Conservation (phyloP, 2,113 vertebrate species). For the Ophthalmolycus amberensis region DNA sequence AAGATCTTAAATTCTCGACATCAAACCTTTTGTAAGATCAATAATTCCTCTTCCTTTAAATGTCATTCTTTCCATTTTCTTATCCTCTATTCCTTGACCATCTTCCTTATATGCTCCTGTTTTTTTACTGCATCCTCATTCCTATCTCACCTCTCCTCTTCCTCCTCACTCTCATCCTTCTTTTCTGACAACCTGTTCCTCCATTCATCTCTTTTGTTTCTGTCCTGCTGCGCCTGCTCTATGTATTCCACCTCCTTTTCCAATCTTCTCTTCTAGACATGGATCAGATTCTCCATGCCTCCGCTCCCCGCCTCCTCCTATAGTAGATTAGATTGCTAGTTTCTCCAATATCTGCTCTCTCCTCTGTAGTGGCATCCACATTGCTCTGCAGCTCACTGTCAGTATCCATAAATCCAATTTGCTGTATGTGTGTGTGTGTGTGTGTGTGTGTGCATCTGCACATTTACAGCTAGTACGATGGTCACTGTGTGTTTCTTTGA, state of each 20-base stretch:
- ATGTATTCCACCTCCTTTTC: neutral
- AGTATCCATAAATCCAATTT: conserved; percentile 58
- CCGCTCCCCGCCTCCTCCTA: conserved; percentile 27
- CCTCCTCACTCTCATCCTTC: conserved; percentile 6
- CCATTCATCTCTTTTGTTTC: conserved; percentile 14
- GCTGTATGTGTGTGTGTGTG: conserved; percentile 35
- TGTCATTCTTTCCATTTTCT: neutral
- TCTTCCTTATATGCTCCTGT: neutral
- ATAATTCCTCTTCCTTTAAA: neutral
- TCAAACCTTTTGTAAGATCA: neutral
- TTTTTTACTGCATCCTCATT: neutral
- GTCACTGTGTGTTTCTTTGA: neutral
- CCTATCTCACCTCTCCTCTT: neutral
- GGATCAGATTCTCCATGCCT: conserved; percentile 27
- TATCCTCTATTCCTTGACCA: neutral
- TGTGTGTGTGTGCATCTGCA: conserved; percentile 29
- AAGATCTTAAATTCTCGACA: neutral
- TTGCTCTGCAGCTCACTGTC: conserved; percentile 60
- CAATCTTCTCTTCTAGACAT: conserved; percentile 12
- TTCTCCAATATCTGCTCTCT: conserved; percentile 42
- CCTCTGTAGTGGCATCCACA: conserved; percentile 33
- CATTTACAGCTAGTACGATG: neutral
- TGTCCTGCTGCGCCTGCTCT: neutral
- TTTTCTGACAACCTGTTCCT: conserved; percentile 17
- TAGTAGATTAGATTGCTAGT: conserved; percentile 46